Evolutionary conservation across 2,113 vertebrate genomes (phyloP).

Genomic region (Cololabis saira): DNA sequence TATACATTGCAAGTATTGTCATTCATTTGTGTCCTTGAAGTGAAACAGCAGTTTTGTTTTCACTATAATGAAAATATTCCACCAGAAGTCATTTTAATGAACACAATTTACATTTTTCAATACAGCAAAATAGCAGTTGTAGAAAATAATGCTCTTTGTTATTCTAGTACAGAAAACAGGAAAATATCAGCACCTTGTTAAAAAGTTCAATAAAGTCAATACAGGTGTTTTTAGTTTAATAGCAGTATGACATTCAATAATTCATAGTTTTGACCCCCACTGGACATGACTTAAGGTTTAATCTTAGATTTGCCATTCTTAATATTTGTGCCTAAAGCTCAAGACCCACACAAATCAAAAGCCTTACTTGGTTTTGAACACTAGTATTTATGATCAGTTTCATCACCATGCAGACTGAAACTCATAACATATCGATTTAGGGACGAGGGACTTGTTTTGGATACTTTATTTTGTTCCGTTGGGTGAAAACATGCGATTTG

Average conservation of each 20-base stretch:
- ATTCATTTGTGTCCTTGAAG: slow-evolving; percentile 39
- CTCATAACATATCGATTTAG: not conserved
- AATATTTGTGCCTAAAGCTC: not conserved
- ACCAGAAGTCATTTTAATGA: not conserved
- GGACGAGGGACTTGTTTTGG: not conserved
- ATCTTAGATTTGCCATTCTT: not conserved
- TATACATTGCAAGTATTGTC: slow-evolving; percentile 1
- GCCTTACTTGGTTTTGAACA: not conserved
- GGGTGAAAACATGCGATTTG: too few relatives aligned
- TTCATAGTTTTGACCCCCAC: not conserved
- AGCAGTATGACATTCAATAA: slow-evolving; percentile 3
- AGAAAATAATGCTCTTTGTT: slow-evolving; percentile 6
- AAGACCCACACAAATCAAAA: not conserved
- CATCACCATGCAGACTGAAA: not conserved
- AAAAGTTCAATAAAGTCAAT: not conserved
- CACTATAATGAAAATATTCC: slow-evolving; percentile 22
- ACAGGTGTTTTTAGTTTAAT: not conserved
- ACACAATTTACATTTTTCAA: not conserved
- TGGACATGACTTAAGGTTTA: not conserved
- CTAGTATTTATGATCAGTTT: not conserved
- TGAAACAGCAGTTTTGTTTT: slow-evolving; percentile 8
- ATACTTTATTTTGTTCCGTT: not conserved
- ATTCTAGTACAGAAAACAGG: not conserved
- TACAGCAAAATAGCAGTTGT: slow-evolving; percentile 5
- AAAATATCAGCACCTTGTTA: slow-evolving; percentile 1